Percentiles rank a stretch among this genome's conserved stretches.
Conservation (phyloP, 2,797 vertebrate species). For the Odontamblyopus rebecca region DNA sequence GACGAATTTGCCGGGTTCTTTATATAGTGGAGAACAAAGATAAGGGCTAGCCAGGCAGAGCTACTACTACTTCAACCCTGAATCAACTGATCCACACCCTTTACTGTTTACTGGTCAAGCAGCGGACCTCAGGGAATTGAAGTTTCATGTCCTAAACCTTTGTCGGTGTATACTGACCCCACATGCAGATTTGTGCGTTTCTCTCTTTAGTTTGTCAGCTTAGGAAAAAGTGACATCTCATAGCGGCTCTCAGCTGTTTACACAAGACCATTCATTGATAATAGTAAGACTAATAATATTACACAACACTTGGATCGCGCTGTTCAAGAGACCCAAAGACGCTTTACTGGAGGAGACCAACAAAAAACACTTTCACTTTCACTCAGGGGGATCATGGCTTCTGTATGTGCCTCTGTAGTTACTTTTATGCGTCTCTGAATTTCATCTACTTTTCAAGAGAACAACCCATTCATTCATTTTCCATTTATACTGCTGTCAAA, state of each 20-base stretch:
- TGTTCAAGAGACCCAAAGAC: too few species aligned
- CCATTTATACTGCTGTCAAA: too few species aligned
- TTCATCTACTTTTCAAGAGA: not conserved
- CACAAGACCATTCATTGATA: not conserved
- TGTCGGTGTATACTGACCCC: not conserved
- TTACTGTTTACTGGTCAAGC: not conserved
- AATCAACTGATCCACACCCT: constrained; percentile 7
- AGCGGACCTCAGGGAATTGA: not conserved
- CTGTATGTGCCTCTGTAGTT: not conserved
- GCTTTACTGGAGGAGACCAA: too few species aligned
- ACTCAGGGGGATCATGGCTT: too few species aligned
- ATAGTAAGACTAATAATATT: too few species aligned
- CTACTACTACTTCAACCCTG: not conserved
- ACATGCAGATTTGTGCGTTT: not conserved
- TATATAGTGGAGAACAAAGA: constrained; percentile 66
- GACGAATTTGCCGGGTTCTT: constrained; percentile 54
- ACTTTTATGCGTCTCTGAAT: too few species aligned
- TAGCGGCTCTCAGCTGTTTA: not conserved
- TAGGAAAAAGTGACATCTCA: not conserved
- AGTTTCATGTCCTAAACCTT: not conserved
- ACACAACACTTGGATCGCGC: too few species aligned
- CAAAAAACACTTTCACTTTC: not conserved
- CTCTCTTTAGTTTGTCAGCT: not conserved
- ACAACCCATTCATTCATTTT: too few species aligned
- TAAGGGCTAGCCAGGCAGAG: constrained; percentile 44